phyloP scores from a whole-genome alignment of 30 jellyfish, hydroid and myxozoan species.

The Haliclystus octoradiatus region DNA sequence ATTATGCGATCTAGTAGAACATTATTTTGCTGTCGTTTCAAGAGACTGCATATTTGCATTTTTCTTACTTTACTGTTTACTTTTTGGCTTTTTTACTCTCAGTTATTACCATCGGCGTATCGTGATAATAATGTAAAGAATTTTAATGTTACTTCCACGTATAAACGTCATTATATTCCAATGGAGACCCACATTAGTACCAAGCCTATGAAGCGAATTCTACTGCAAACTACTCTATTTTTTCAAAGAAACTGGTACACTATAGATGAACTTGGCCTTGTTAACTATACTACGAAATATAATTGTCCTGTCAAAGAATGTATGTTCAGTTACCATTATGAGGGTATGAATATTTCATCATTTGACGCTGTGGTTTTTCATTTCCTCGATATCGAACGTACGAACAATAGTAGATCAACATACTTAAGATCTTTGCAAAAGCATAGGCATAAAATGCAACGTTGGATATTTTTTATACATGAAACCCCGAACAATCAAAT shows the following conservation, averaged over 20 bases:
- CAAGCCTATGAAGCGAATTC: too few relatives aligned
- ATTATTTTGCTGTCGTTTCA: too few relatives aligned
- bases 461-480: conserved; percentile 89
- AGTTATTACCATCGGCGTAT: too few relatives aligned
- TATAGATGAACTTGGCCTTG: conserved; percentile 11
- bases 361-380: conserved; percentile 79
- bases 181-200: too few relatives aligned
- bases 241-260: conserved; percentile 76
- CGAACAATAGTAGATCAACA: conserved; percentile 30
- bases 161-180: too few relatives aligned
- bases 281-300: conserved; percentile 18
- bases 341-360: conserved; percentile 2
- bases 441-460: conserved; percentile 45
- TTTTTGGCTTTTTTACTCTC: too few relatives aligned
- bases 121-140: too few relatives aligned
- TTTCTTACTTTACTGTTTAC: too few relatives aligned
- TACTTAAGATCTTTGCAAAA: conserved; percentile 30
- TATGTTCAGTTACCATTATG: conserved; percentile 53
- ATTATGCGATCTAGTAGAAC: too few relatives aligned
- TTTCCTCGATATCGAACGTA: conserved; percentile 73
- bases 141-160: too few relatives aligned
- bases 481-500: conserved; percentile 46
- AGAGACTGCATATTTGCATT: too few relatives aligned
- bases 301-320: conserved; percentile 57
- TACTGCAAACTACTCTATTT: conserved; percentile 69